Conservation (phyloP, 2,797 vertebrate species). For the Eutrigla gurnardus region DNA sequence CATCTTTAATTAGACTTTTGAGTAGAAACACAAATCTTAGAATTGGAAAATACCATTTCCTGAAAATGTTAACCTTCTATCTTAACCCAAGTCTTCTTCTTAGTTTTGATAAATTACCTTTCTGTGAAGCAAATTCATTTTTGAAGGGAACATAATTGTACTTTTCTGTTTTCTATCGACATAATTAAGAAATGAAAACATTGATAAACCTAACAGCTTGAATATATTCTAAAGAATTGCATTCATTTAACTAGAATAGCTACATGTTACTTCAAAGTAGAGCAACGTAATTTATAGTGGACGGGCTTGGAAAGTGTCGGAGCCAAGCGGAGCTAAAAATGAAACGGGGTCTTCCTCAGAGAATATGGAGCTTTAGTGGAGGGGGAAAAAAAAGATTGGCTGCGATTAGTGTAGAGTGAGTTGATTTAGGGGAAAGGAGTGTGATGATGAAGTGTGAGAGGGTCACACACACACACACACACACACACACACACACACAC, state of each 20-base stretch:
- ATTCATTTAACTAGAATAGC: background rate
- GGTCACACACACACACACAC: constrained; percentile 7
- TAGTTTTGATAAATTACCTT: no score
- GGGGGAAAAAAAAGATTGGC: background rate
- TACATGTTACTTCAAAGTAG: background rate
- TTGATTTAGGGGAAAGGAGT: constrained; percentile 45
- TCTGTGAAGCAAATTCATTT: background rate
- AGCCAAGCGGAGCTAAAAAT: constrained; percentile 15
- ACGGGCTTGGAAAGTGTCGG: background rate
- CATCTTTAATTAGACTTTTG: background rate
- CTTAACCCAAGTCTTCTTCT: no score
- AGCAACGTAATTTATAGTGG: background rate
- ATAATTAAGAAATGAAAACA: background rate
- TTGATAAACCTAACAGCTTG: background rate
- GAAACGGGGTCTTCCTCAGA: constrained; percentile 25
- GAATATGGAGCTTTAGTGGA: constrained; percentile 8
- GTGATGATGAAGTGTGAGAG: constrained; percentile 44
- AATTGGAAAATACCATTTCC: background rate
- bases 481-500: background rate
- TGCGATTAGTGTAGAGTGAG: constrained; percentile 18
- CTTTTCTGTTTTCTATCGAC: background rate
- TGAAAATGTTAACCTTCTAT: background rate
- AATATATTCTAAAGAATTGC: background rate
- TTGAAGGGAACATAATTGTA: background rate
- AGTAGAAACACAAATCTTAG: background rate